phyloP scores from a whole-genome alignment of 1,140 invertebrate species.

The Trachymyrmex septentrionalis region DNA sequence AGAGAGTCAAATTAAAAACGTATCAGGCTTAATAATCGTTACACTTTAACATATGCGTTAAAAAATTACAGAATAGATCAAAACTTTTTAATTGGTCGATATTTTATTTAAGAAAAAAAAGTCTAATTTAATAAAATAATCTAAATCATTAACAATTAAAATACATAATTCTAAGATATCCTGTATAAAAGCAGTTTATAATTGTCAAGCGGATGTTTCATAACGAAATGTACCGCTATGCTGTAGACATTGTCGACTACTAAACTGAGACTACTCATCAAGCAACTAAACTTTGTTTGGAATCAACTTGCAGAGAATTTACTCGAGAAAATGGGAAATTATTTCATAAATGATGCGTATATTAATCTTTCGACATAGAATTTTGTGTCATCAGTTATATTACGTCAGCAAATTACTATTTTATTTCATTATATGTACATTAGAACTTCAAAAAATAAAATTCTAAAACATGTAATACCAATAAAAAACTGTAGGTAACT shows the following conservation, averaged over 20 bases:
- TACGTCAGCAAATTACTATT: not conserved
- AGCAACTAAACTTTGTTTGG: conserved; percentile 25
- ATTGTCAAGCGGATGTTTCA: not conserved
- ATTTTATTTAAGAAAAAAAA: conserved; percentile 1
- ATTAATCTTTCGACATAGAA: not conserved
- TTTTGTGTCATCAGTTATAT: conserved; percentile 10
- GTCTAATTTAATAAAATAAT: not conserved
- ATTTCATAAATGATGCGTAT: not conserved
- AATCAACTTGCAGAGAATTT: conserved; percentile 24
- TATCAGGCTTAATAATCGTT: not conserved
- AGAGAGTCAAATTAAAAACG: not conserved
- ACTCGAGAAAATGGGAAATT: not conserved
- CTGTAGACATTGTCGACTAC: not conserved
- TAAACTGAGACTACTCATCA: conserved; percentile 2
- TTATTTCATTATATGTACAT: not conserved
- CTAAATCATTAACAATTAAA: not conserved
- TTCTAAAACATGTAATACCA: not conserved
- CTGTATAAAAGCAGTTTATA: not conserved
- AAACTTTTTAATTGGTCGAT: not conserved
- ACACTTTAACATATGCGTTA: not conserved
- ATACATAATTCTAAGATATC: too few relatives aligned
- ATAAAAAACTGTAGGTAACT: not conserved
- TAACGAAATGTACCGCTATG: not conserved
- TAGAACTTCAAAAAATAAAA: not conserved
- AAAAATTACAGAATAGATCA: not conserved